Percentiles rank a stretch among this genome's conserved stretches.
These are phyloP conservation scores for Aleiodes sp. DNA, from an alignment of 1,140 invertebrate genomes.

Conservation along the genomic window DNA sequence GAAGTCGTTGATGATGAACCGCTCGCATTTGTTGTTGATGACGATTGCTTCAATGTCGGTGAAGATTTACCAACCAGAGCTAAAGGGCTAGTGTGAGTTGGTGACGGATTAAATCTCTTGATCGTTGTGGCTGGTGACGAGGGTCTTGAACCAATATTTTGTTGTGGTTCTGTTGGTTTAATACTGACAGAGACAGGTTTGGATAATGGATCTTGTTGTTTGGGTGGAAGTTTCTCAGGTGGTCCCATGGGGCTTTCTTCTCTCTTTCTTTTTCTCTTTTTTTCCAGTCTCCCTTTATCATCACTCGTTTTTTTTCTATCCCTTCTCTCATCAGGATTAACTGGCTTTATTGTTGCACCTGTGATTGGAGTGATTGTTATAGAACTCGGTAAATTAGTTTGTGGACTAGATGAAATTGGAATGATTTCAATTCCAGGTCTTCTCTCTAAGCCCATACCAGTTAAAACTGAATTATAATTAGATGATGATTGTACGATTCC, in stretches of 20 bases:
- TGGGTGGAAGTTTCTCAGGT: slow-evolving; percentile 80
- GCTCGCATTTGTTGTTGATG: slow-evolving; percentile 12
- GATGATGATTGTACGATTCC: slow-evolving; percentile 57
- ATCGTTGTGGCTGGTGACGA: slow-evolving; percentile 73
- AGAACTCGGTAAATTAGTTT: slow-evolving; percentile 75
- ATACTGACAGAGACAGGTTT: slow-evolving; percentile 80
- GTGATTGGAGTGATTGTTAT: slow-evolving; percentile 87
- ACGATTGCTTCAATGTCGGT: slow-evolving; percentile 70
- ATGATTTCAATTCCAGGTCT: slow-evolving; percentile 84
- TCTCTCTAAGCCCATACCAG: slow-evolving; percentile 71
- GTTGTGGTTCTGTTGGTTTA: slow-evolving; percentile 76
- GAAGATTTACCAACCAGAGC: slow-evolving; percentile 69
- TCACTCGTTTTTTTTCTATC: slow-evolving; percentile 69
- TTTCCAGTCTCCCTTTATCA: slow-evolving; percentile 76
- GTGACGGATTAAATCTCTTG: slow-evolving; percentile 77
- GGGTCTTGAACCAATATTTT: slow-evolving; percentile 66
- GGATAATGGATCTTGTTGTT: slow-evolving; percentile 74
- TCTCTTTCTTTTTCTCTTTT: slow-evolving; percentile 80
- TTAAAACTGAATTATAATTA: slow-evolving; percentile 72
- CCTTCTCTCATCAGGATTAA: slow-evolving; percentile 69
- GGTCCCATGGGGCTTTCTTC: slow-evolving; percentile 85
- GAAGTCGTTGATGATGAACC: slow-evolving; percentile 23
- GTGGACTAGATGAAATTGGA: slow-evolving; percentile 73
- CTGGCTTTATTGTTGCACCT: slow-evolving; percentile 66
- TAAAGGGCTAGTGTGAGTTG: slow-evolving; percentile 71